Evolutionary conservation across 2,888 invertebrate species (phyloP), one percentile per base, ranked within the genome.

Genomic region (Ischnus inquisitorius): DNA sequence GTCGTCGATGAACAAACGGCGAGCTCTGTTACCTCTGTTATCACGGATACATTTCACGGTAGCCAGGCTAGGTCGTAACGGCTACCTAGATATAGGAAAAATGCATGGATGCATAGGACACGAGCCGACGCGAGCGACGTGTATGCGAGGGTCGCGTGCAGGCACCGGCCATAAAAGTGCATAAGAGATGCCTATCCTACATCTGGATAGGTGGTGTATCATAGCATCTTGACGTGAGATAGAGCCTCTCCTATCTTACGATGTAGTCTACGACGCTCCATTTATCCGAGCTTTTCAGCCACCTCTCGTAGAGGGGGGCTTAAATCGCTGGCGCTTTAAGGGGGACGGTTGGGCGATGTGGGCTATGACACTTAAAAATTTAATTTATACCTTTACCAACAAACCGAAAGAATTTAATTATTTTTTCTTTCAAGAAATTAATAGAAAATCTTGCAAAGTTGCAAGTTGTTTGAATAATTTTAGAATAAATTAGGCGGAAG

Each of bases 171-270:
- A 92, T 92, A 92, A 93, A 93, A 92, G 92, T 92, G 92, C 92
- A 93, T 92, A 92, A 92, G 92, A 93, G 93, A 92, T 92, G 90
- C 90, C 92, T 92, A 93, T 93, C 92, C 91, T 88, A 84, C 88
- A 88, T 88, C 87, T 85, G 90, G 89, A 85, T 91, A 91, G 89
- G 89, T 88, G 90, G 87, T 89, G 90, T 89, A 90, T 91, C 91
- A 91, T 92, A 88, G 90, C 88, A 87, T 86, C 86, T 87, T 64
- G 64, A 62, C 69, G 69, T 34, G 78, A 71, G 69, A 78, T 78
- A 62, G 78, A 69, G 51, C 10, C 51, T 57, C 60, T 86, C 88
- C 88, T 88, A 87, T 88, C 89, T 87, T 84, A 88, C 34, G 64
- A 19, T 39, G n/a, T 48, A 64, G 74, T 64, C 62, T 48, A 34